Conservation (phyloP, 2,888 invertebrate species). For the Thyatira batis region DNA sequence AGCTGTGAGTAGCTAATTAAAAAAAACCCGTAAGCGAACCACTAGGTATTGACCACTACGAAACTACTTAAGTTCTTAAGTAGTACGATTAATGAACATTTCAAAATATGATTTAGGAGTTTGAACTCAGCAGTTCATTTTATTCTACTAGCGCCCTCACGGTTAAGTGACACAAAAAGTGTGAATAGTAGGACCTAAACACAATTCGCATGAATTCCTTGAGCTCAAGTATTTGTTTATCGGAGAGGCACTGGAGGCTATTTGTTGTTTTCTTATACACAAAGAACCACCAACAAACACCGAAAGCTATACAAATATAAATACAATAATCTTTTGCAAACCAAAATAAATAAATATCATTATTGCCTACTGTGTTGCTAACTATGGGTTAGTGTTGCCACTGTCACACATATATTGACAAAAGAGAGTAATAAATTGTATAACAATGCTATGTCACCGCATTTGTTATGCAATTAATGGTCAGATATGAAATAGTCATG, state of each 20-base stretch:
- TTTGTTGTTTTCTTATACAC: conserved; percentile 35
- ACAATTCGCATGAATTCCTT: neutral
- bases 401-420: conserved; percentile 44
- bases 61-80: too few relatives aligned
- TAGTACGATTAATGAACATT: too few relatives aligned
- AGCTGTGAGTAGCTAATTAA: too few relatives aligned
- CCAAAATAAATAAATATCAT: conserved; percentile 68
- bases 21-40: too few relatives aligned
- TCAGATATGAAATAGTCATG: conserved; percentile 43
- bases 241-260: conserved; percentile 19
- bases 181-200: neutral
- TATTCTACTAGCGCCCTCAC: too few relatives aligned
- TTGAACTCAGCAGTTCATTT: too few relatives aligned
- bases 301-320: conserved; percentile 24
- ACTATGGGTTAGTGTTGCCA: conserved; percentile 50
- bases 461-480: conserved; percentile 76
- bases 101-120: too few relatives aligned
- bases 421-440: conserved; percentile 74
- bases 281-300: conserved; percentile 36
- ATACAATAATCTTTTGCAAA: conserved; percentile 51
- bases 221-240: conserved; percentile 17
- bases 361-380: conserved; percentile 55
- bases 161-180: too few relatives aligned
- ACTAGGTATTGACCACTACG: too few relatives aligned
- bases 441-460: conserved; percentile 67